phyloP scores from a whole-genome alignment of 2,113 vertebrate genomes.

The Petrocephalus microphthalmus region DNA sequence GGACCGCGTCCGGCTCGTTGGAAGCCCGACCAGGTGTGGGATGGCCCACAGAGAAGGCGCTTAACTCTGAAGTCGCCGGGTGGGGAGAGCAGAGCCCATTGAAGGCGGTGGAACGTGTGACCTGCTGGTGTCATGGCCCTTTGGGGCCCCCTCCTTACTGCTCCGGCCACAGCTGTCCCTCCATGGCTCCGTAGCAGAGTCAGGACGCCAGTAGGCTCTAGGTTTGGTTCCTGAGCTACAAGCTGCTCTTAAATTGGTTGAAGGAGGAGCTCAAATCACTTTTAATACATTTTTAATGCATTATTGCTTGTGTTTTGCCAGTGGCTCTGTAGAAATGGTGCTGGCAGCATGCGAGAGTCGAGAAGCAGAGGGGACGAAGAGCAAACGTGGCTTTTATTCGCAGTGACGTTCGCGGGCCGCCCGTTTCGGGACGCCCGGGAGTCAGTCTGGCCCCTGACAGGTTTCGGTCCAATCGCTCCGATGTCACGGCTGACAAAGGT shows the following conservation, averaged over 20 bases:
- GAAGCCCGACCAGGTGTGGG: not conserved
- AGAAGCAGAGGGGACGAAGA: not conserved
- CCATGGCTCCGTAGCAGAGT: not conserved
- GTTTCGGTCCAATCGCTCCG: not conserved
- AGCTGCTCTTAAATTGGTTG: not conserved
- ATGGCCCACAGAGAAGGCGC: not conserved
- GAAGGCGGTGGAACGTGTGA: not conserved
- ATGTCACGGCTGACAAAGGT: not conserved
- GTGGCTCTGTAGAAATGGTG: not conserved
- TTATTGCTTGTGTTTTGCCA: not conserved
- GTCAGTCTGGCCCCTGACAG: not conserved
- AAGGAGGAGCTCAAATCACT: not conserved
- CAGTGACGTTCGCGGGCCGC: not conserved
- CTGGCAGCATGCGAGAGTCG: not conserved
- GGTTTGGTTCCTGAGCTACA: not conserved
- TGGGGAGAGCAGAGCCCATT: not conserved
- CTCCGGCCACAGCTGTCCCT: not conserved
- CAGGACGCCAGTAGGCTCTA: not conserved
- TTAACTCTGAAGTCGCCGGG: not conserved
- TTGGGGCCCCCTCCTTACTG: not conserved
- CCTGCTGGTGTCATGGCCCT: not conserved
- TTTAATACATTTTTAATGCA: not conserved
- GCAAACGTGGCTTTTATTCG: not conserved
- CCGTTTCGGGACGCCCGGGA: not conserved
- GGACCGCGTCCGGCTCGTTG: not conserved